phyloP scores from a whole-genome alignment of 2,797 vertebrate genomes.

The Notamacropus eugenii region DNA sequence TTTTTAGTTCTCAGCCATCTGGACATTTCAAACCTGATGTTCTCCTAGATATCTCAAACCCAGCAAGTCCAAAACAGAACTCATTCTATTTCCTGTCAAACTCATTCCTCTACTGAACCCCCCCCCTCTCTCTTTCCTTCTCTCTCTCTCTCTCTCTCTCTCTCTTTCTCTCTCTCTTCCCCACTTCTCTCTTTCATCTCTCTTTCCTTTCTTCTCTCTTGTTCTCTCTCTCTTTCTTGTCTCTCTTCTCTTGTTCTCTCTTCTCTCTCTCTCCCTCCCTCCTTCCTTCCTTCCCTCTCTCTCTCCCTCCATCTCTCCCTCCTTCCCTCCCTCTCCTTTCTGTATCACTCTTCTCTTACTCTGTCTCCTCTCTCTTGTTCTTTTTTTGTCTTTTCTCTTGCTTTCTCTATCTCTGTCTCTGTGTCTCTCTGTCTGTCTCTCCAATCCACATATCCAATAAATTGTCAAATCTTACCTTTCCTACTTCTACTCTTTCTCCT shows the following conservation, averaged over 20 bases:
- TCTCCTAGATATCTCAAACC: not conserved
- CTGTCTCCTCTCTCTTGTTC: too few species aligned
- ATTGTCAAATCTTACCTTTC: not conserved
- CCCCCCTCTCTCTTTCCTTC: too few species aligned
- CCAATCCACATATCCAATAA: not conserved
- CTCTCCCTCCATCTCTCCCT: rapidly evolving
- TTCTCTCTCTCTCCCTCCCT: too few species aligned
- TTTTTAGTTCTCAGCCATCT: not conserved
- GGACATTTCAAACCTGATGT: not conserved
- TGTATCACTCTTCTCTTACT: too few species aligned
- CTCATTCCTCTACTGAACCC: not conserved
- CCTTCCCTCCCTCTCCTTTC: too few species aligned
- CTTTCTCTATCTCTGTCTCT: not conserved
- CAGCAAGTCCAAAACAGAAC: not conserved
- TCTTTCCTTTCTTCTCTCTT: too few species aligned
- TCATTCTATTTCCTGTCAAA: not conserved
- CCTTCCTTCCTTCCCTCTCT: too few species aligned
- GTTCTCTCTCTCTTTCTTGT: too few species aligned
- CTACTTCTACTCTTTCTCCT: not conserved
- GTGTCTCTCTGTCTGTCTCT: not conserved
- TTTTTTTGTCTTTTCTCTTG: too few species aligned
- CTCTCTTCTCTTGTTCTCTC: too few species aligned
- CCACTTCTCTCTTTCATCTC: too few species aligned
- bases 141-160: too few species aligned
- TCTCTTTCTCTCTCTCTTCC: not conserved